Evolutionary conservation across 2,797 vertebrate genomes (phyloP), one percentile per base, ranked within the genome.

Genomic region (Melanotaenia nigrans): DNA sequence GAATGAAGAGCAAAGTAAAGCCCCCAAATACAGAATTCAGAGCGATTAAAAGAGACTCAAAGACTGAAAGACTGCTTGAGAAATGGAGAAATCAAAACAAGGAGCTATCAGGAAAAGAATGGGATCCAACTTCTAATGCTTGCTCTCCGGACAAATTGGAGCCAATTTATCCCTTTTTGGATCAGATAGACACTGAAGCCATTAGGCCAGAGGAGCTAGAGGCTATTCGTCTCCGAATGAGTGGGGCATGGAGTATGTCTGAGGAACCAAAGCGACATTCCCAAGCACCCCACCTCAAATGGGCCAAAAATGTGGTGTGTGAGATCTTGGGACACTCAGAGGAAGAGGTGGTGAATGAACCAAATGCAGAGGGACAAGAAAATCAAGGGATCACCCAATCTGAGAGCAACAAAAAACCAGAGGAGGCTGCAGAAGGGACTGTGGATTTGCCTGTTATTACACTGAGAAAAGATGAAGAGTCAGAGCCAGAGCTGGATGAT

Each of bases 211-310:
- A 91, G 53, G 79, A 93, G 51, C 73, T 86, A 64, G 89, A 90
- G 54, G 90, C 84, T 68, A 83, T 91, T 36, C 75, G 74, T 9
- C 85, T 85, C 60, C 71, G 76, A 62, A 73, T 89, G 73, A 93
- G 86, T 0, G 82, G 88, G 2, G 75, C 84, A 0, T 92, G 90
- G 91, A 86, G 57, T 69, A 73, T 85, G 68, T 77, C 81, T 0
- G 90, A 91, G 55, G 89, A 90, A 28, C 81, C 84, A 38, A 94
- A 93, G 68, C 79, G 85, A 4, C 83, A 83, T 63, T 94, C 94
- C 45, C 92, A 94, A 83, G 88, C 94, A 30, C 92, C 93, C 8
- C 94, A 95, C 78, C 85, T 95, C 47, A 94, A 92, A 87, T 95
- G 94, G 94, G 94, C 93, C 68, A 93, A 89, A 75, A 85, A 77